A percentile compares a stretch with the other conserved stretches of the same genome.
These are phyloP conservation scores for Euzetes globulus DNA, from an alignment of 2,888 invertebrate species.

Conservation along the genomic window DNA sequence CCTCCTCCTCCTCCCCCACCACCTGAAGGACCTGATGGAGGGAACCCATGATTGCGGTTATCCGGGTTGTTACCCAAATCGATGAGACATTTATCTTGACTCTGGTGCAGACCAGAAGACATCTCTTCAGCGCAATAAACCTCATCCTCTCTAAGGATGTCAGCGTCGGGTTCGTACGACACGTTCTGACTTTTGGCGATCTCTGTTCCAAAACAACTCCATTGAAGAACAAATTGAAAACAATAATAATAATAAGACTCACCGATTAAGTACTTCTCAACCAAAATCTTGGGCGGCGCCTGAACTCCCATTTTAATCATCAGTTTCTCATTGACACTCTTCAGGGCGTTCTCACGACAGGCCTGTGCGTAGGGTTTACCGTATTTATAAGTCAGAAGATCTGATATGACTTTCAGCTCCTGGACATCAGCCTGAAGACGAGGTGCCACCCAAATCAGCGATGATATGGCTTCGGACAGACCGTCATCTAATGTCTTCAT, in stretches of 20 bases:
- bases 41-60: background rate
- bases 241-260: slow-evolving; percentile 16
- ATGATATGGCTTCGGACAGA: slow-evolving; percentile 88
- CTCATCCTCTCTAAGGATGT: slow-evolving; percentile 65
- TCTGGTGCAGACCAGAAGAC: background rate
- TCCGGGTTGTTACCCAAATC: slow-evolving; percentile 36
- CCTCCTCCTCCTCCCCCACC: background rate
- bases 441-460: slow-evolving; percentile 94
- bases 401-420: slow-evolving; percentile 69
- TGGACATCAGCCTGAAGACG: slow-evolving; percentile 61
- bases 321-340: slow-evolving; percentile 79
- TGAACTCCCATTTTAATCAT: slow-evolving; percentile 80
- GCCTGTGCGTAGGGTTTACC: slow-evolving; percentile 86
- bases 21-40: slow-evolving; percentile 11
- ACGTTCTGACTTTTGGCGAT: slow-evolving; percentile 93
- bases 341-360: slow-evolving; percentile 70
- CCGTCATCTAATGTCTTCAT: slow-evolving; percentile 91
- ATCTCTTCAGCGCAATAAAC: slow-evolving; percentile 35
- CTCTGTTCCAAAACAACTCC: slow-evolving; percentile 59
- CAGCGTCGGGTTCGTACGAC: slow-evolving; percentile 88
- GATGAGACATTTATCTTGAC: slow-evolving; percentile 32
- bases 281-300: slow-evolving; percentile 86
- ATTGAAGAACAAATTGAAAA: background rate
- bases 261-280: slow-evolving; percentile 63
- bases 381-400: slow-evolving; percentile 81